Percentiles rank a stretch among this genome's conserved stretches.
These are phyloP conservation scores for Petroica traversi DNA, from an alignment of 2,113 vertebrate species.

Conservation along the genomic window DNA sequence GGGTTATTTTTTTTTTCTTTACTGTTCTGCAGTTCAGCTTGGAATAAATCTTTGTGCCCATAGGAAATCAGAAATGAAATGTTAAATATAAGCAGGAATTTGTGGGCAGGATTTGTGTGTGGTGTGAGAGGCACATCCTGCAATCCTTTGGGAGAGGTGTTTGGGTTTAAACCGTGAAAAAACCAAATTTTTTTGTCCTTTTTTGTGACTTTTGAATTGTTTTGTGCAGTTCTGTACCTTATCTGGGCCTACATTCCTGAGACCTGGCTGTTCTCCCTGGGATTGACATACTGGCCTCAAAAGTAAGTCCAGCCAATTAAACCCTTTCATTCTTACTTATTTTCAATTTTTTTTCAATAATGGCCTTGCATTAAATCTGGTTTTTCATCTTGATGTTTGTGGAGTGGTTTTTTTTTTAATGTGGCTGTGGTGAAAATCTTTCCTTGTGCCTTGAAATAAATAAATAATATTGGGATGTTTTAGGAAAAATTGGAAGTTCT, in stretches of 20 bases:
- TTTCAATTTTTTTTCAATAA: background rate
- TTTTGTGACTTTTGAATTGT: background rate
- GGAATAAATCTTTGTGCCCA: background rate
- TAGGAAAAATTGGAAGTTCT: background rate
- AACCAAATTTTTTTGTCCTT: background rate
- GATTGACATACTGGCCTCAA: constrained; percentile 96
- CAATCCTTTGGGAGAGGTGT: background rate
- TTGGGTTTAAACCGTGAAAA: background rate
- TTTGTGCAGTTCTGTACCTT: constrained; percentile 83
- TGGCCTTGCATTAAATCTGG: background rate
- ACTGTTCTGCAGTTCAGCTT: background rate
- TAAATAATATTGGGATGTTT: background rate
- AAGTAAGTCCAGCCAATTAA: constrained; percentile 82
- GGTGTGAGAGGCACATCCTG: background rate
- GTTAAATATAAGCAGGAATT: background rate
- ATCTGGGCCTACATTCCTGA: constrained; percentile 94
- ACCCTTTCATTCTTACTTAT: background rate
- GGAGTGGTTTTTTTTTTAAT: background rate
- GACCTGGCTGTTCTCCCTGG: constrained; percentile 88
- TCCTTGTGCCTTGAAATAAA: background rate
- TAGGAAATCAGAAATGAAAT: background rate
- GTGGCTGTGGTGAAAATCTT: background rate
- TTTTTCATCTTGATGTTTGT: background rate
- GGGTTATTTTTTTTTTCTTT: no score
- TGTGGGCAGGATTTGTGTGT: background rate